Evolutionary conservation across 2,113 vertebrate species (phyloP).

Genomic region (Nibea albiflora): DNA sequence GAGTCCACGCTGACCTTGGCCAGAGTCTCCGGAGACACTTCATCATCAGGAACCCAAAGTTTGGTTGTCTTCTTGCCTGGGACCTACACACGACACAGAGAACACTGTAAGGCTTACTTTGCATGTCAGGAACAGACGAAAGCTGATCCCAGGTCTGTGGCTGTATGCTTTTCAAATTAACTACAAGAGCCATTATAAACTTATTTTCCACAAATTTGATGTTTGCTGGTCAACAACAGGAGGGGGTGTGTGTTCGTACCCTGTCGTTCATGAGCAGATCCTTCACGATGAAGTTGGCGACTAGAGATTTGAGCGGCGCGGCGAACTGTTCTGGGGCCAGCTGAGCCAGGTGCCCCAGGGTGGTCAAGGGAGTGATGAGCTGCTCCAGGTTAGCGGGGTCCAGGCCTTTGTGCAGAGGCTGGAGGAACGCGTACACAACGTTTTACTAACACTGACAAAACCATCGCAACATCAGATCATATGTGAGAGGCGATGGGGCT

Average conservation of each 20-base stretch:
- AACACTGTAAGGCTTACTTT: neutral
- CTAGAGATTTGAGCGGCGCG: conserved; percentile 94
- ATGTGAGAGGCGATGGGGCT: neutral
- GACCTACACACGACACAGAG: conserved; percentile 82
- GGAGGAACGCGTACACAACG: conserved; percentile 46
- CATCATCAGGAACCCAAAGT: conserved; percentile 98
- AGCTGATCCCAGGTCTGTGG: neutral
- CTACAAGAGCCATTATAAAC: neutral
- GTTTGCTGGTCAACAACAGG: neutral
- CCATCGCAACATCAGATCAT: too few species aligned
- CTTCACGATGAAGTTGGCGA: conserved; percentile 98
- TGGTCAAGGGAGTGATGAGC: conserved; percentile 94
- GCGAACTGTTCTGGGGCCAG: conserved; percentile 98
- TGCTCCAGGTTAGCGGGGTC: conserved; percentile 97
- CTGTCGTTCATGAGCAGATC: conserved; percentile 97
- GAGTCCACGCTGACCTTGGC: conserved; percentile 88
- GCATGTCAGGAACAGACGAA: neutral
- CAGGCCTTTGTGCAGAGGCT: conserved; percentile 97
- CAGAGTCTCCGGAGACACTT: conserved; percentile 96
- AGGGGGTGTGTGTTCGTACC: conserved; percentile 76
- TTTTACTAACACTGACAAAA: neutral
- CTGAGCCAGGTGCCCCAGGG: conserved; percentile 96
- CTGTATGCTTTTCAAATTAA: neutral
- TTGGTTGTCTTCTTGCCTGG: conserved; percentile 99
- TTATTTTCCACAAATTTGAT: neutral